Percentiles rank a stretch among this genome's conserved stretches.
phyloP scores from a whole-genome alignment of 1,140 invertebrate genomes.

The Psilanteris sp. region DNA sequence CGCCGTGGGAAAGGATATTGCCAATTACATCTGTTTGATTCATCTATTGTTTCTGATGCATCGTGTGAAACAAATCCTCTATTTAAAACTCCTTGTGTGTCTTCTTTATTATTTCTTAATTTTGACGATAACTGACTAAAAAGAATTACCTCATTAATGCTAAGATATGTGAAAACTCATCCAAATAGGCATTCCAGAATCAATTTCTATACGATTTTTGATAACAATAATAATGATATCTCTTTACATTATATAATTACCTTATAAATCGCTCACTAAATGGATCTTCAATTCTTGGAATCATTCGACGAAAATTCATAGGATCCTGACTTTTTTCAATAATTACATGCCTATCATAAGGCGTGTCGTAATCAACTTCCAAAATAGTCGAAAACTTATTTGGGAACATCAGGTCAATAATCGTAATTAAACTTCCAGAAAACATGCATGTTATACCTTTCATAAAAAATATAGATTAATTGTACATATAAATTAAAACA shows the following conservation, averaged over 20 bases:
- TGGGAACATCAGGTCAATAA: conserved; percentile 91
- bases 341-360: conserved; percentile 94
- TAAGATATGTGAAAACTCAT: no score
- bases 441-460: conserved; percentile 36
- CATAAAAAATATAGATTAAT: conserved; percentile 3
- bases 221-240: no score
- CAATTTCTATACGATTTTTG: no score
- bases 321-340: conserved; percentile 92
- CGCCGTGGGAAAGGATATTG: conserved; percentile 75
- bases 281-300: conserved; percentile 78
- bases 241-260: no score
- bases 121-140: conserved; percentile 75
- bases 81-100: conserved; percentile 73
- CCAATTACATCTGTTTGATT: conserved; percentile 72
- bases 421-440: conserved; percentile 76
- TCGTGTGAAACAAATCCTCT: conserved; percentile 72
- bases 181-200: no score
- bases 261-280: conserved; percentile 74
- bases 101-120: conserved; percentile 68
- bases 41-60: conserved; percentile 66
- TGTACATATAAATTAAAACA: no score
- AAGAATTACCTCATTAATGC: no score
- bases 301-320: conserved; percentile 83
- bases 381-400: conserved; percentile 95
- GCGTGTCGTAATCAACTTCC: conserved; percentile 96